Conservation (phyloP, 2,797 vertebrate genomes). For the Etheostoma nigrum region DNA sequence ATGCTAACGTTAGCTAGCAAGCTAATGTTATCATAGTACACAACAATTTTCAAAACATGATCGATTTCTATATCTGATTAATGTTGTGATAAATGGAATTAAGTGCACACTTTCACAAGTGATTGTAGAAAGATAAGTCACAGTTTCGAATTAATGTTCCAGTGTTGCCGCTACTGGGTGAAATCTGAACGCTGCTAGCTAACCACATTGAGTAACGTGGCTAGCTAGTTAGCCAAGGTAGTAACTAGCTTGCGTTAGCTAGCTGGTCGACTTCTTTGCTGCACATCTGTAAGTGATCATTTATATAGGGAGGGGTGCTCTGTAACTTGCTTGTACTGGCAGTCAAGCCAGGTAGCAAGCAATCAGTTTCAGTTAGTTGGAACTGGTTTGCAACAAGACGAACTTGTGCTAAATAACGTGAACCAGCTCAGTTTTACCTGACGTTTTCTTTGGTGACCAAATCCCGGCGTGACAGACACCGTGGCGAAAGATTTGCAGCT, state of each 20-base stretch:
- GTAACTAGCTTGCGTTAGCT: conserved; percentile 71
- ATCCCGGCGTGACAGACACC: conserved; percentile 85
- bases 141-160: conserved; percentile 40
- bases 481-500: conserved; percentile 75
- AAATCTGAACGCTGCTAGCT: conserved; percentile 63
- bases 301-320: conserved; percentile 60
- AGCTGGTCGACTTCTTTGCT: conserved; percentile 62
- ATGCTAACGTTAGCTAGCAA: conserved; percentile 79
- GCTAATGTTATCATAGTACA: conserved; percentile 83
- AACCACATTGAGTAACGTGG: conserved; percentile 79
- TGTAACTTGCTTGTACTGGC: conserved; percentile 63
- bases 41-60: conserved; percentile 72
- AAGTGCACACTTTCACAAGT: conserved; percentile 38
- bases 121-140: conserved; percentile 19
- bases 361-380: conserved; percentile 31
- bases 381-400: conserved; percentile 35
- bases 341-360: conserved; percentile 57
- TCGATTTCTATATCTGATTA: conserved; percentile 54
- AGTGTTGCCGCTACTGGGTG: conserved; percentile 34
- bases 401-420: conserved; percentile 34
- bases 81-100: conserved; percentile 46
- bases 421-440: conserved; percentile 60
- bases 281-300: conserved; percentile 88
- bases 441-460: conserved; percentile 80
- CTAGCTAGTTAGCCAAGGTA: conserved; percentile 74